These are phyloP conservation scores for Diplosoma virens DNA, from an alignment of 23 tunicate species.

Conservation along the genomic window DNA sequence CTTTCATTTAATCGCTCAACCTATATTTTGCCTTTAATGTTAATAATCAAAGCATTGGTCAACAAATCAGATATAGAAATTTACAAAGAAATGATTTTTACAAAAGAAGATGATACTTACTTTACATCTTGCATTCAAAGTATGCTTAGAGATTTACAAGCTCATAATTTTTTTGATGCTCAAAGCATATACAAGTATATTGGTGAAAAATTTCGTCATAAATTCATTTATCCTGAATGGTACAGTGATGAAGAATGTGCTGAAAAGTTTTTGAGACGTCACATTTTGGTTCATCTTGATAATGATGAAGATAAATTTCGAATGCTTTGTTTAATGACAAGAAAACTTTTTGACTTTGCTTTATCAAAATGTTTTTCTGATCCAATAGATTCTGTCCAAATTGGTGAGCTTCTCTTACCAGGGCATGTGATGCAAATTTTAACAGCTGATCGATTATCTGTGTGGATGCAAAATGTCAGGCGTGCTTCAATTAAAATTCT, in stretches of 20 bases:
- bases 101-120: conserved; percentile 64
- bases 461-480: conserved; percentile 45
- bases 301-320: conserved; percentile 74
- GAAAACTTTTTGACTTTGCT: conserved; percentile 79
- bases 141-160: conserved; percentile 65
- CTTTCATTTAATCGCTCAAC: conserved; percentile 48
- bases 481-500: conserved; percentile 31
- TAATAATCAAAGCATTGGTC: conserved; percentile 64
- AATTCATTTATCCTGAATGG: conserved; percentile 58
- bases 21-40: conserved; percentile 74
- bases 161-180: conserved; percentile 30
- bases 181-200: conserved; percentile 43
- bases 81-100: conserved; percentile 55
- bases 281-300: conserved; percentile 63
- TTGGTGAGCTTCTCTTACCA: conserved; percentile 80
- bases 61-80: conserved; percentile 55
- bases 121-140: conserved; percentile 72
- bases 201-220: conserved; percentile 72
- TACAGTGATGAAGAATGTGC: conserved; percentile 52
- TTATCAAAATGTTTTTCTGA: conserved; percentile 73
- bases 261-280: conserved; percentile 33
- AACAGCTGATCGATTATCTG: conserved; percentile 48
- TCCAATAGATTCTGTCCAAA: conserved; percentile 72
- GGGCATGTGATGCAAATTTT: conserved; percentile 86
- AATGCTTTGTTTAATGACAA: conserved; percentile 57